Evolutionary conservation across 2,797 vertebrate genomes (phyloP).

Genomic region (Alosa sapidissima): DNA sequence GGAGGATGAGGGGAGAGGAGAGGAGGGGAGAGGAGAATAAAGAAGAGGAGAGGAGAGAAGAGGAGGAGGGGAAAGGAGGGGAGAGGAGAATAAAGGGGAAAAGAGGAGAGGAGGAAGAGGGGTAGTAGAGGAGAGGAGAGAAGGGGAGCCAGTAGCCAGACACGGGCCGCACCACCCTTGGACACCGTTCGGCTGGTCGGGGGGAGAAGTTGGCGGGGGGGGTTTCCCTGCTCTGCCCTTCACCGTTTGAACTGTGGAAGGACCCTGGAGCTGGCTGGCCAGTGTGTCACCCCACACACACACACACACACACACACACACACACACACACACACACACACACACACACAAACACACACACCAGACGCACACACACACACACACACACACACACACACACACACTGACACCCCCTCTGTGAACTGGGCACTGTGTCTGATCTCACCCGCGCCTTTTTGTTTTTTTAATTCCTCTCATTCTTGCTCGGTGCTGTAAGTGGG

Average conservation of each 20-base stretch:
- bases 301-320: slow-evolving; percentile 53
- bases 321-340: slow-evolving; percentile 19
- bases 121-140: background rate
- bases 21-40: too few relatives aligned
- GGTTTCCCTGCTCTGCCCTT: slow-evolving; percentile 14
- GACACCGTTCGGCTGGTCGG: background rate
- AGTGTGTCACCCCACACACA: slow-evolving; percentile 41
- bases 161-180: slow-evolving; percentile 19
- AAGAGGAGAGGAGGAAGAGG: too few relatives aligned
- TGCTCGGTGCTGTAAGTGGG: background rate
- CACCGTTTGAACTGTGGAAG: slow-evolving; percentile 13
- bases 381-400: background rate
- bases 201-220: background rate
- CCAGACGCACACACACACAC: background rate
- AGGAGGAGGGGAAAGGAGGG: too few relatives aligned
- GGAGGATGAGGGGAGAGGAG: too few relatives aligned
- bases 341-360: background rate
- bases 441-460: background rate
- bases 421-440: background rate
- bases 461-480: background rate
- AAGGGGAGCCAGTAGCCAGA: slow-evolving; percentile 1
- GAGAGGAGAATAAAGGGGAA: too few relatives aligned
- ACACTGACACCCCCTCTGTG: background rate
- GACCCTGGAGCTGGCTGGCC: slow-evolving; percentile 23
- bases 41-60: too few relatives aligned